These are phyloP conservation scores for Poicephalus gulielmi DNA, from an alignment of 2,113 vertebrate genomes.

Conservation along the genomic window DNA sequence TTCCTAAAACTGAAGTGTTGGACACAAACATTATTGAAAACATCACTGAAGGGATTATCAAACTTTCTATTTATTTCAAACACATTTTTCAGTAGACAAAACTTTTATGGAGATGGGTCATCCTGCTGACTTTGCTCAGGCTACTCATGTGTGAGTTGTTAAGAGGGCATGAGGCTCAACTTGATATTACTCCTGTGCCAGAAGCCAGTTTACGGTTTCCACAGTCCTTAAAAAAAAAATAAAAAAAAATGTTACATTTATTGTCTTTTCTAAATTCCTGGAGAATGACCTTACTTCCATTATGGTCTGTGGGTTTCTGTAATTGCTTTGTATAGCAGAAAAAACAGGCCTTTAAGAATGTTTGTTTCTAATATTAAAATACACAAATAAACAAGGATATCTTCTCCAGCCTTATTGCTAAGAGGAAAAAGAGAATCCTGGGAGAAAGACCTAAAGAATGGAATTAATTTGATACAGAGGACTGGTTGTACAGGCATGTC, in stretches of 20 bases:
- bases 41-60: conserved; percentile 5
- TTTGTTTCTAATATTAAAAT: conserved; percentile 49
- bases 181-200: conserved; percentile 31
- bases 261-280: conserved; percentile 30
- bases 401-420: conserved; percentile 5
- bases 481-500: background rate
- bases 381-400: background rate
- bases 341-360: background rate
- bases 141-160: conserved; percentile 40
- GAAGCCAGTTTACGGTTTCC: conserved; percentile 46
- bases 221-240: background rate
- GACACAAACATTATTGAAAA: conserved; percentile 3
- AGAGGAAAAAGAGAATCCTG: background rate
- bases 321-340: background rate
- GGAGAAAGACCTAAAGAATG: background rate
- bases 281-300: conserved; percentile 19
- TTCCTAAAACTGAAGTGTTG: background rate
- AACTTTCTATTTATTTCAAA: conserved; percentile 19
- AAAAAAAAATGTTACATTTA: conserved; percentile 8
- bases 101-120: background rate
- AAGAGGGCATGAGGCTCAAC: conserved; percentile 5
- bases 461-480: conserved; percentile 3
- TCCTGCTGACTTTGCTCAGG: conserved; percentile 7
- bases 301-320: background rate
- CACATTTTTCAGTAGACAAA: conserved; percentile 42